Percentiles rank a stretch among this genome's conserved stretches.
Evolutionary conservation across 2,888 invertebrate species (phyloP).

Genomic region (Lumbricus terrestris): DNA sequence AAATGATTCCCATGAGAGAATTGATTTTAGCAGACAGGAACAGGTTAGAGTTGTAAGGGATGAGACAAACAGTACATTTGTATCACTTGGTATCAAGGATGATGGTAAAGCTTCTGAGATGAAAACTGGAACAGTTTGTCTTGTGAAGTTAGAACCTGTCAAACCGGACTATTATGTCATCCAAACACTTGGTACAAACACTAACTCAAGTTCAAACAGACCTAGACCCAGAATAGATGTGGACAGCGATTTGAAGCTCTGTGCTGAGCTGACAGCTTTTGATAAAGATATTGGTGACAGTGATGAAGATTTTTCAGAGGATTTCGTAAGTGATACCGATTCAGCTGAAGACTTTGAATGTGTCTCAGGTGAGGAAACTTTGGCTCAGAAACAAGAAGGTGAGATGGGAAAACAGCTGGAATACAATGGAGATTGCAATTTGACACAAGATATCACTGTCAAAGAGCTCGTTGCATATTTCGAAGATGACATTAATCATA

Average conservation of each 20-base stretch:
- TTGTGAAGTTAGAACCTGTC: background rate
- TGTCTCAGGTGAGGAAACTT: background rate
- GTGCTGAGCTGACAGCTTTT: background rate
- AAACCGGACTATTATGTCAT: background rate
- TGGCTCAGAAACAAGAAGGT: background rate
- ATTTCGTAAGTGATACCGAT: background rate
- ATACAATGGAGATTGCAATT: background rate
- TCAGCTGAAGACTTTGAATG: background rate
- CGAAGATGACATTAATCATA: background rate
- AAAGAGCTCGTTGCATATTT: background rate
- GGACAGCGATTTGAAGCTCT: background rate
- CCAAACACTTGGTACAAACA: background rate
- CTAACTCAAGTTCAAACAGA: background rate
- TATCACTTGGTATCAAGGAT: background rate
- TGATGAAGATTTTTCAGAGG: constrained; percentile 3
- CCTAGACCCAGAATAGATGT: background rate
- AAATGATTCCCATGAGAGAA: background rate
- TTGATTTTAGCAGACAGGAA: background rate
- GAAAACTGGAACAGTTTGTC: background rate
- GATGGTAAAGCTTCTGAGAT: background rate
- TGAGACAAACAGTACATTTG: background rate
- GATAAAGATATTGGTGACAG: background rate
- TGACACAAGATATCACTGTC: background rate
- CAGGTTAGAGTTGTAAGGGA: background rate
- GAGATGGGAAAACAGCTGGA: background rate